Percentiles rank a stretch among this genome's conserved stretches.
Evolutionary conservation across 2,888 invertebrate genomes (phyloP).

Genomic region (Dicycla oo): DNA sequence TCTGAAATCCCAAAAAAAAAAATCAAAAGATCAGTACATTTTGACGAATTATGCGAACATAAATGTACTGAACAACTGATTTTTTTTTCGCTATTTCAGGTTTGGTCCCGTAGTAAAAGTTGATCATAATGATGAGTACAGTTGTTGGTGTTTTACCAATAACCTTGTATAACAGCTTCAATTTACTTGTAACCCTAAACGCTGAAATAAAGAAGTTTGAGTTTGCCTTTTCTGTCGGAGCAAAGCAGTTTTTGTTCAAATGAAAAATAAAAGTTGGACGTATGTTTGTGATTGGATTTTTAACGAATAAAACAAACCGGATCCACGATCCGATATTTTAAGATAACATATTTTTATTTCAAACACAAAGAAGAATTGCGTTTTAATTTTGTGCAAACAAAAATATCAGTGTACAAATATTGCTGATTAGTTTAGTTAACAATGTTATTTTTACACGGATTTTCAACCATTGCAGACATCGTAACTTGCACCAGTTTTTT

Average conservation of each 20-base stretch:
- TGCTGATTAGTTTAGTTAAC: conserved; percentile 20
- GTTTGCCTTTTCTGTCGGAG: neutral
- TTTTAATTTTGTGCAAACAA: conserved; percentile 20
- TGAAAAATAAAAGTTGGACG: neutral
- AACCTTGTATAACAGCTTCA: too few relatives aligned
- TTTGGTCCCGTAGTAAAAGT: too few relatives aligned
- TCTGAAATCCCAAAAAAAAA: too few relatives aligned
- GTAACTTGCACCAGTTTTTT: neutral
- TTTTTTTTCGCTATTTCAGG: too few relatives aligned
- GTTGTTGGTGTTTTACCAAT: too few relatives aligned
- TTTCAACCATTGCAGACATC: conserved; percentile 7
- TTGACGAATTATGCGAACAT: too few relatives aligned
- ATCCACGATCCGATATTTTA: conserved; percentile 20
- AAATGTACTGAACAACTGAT: too few relatives aligned
- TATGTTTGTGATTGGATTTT: neutral
- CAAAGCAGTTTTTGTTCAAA: conserved; percentile 13
- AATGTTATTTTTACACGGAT: conserved; percentile 13
- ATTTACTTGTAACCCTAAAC: neutral
- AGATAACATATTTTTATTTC: conserved; percentile 17
- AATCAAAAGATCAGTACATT: too few relatives aligned
- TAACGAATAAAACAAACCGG: conserved; percentile 9
- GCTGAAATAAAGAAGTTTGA: neutral
- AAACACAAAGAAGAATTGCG: conserved; percentile 14
- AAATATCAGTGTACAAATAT: conserved; percentile 29
- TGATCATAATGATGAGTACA: too few relatives aligned